Base-by-base conservation (phyloP, 2,888 invertebrate genomes). In the Cheilosia scutellata region DNA sequence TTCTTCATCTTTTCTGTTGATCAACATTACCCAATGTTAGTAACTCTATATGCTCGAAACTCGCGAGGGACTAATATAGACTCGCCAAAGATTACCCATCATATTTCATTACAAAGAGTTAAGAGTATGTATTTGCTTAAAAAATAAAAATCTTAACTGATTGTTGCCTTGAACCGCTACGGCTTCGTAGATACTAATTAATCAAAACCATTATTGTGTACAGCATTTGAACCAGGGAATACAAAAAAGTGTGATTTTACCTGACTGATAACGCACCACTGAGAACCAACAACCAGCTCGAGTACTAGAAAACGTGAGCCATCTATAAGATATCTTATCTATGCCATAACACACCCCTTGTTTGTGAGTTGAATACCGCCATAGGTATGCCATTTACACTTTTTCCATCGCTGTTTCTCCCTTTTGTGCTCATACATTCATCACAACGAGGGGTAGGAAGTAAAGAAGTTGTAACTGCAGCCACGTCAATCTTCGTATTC, bases 241-340 rank as follows among this genome's bases (percentile, higher is more conserved):
- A 60, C 49, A 58, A 62, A 51, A 31, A 83, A 74, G 66, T 60
- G 40, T 58, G 86, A 86, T 86, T 66, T 77, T 72, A 86, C 76
- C 86, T 86, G 86, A 82, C 66, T 60, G 86, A 86, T 86, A 86
- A 79, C 62, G 51, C 47, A 51, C 29, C 44, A 70, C 20, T 57
- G 60, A 37, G 60, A 71, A 33, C 74, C 74, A 58, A 65, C 80
- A 75, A 80, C 7, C 75, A 47, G 11, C 51, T 49, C 29, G 31
- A 76, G 55, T 58, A 71, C 80, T n/a, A 75, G 44, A 70, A 79
- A 82, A 86, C 86, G 86, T 86, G 86, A 82, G 86, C 62, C 72
- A 75, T 84, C 75, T 40, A 63, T 57, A 49, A 47, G 76, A 71
- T 83, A 79, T 82, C 86, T 77, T 86, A 86, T 86, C 86, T 86